A percentile compares a stretch with the other conserved stretches of the same genome.
phyloP scores from a whole-genome alignment of 1,140 invertebrate genomes.

The Neuroterus valhalla region DNA sequence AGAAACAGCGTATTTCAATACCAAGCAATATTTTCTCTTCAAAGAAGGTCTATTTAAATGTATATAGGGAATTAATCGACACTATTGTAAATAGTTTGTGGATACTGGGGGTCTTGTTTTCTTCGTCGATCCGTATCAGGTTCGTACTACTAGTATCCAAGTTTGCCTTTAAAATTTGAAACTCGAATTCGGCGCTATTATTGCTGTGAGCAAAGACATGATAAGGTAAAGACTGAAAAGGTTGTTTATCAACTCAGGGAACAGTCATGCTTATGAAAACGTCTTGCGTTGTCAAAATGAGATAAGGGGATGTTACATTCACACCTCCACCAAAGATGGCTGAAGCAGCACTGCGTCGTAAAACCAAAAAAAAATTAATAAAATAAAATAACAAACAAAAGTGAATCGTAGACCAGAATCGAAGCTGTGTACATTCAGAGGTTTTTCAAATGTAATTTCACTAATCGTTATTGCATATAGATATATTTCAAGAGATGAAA shows the following conservation, averaged over 20 bases:
- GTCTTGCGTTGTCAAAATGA: conserved; percentile 51
- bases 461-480: conserved; percentile 41
- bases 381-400: conserved; percentile 33
- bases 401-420: conserved; percentile 38
- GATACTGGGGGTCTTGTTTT: background rate
- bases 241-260: conserved; percentile 71
- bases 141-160: background rate
- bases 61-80: conserved; percentile 10
- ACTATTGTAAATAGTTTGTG: conserved; percentile 5
- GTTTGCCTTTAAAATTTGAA: conserved; percentile 46
- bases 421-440: conserved; percentile 44
- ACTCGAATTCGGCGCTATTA: conserved; percentile 44
- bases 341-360: conserved; percentile 63
- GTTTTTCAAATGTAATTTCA: conserved; percentile 43
- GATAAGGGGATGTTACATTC: conserved; percentile 42
- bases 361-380: conserved; percentile 63
- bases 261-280: conserved; percentile 57
- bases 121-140: background rate
- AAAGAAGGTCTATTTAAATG: background rate
- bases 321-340: conserved; percentile 69
- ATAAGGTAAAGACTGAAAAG: conserved; percentile 67
- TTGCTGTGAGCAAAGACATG: conserved; percentile 45
- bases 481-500: conserved; percentile 43
- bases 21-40: conserved; percentile 6
- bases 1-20: background rate